These are phyloP conservation scores for Apostichopus japonicus DNA, from an alignment of 35 echinoderm and acorn worm genomes.

Conservation along the genomic window DNA sequence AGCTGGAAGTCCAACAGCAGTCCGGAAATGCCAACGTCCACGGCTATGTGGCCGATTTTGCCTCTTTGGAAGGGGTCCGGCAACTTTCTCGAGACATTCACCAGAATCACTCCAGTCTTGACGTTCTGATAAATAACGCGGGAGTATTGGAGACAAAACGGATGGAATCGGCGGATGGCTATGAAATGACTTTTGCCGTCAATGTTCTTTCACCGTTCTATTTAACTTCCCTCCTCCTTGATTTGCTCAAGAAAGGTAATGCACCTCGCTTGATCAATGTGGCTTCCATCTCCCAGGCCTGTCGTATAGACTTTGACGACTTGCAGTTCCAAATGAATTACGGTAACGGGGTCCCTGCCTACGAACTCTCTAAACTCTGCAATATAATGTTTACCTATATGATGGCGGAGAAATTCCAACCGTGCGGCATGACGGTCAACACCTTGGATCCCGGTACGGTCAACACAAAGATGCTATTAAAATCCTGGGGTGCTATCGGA, in stretches of 20 bases:
- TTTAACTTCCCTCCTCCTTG: conserved; percentile 77
- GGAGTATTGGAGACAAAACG: conserved; percentile 67
- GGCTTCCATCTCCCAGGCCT: conserved; percentile 79
- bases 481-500: conserved; percentile 63
- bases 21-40: conserved; percentile 75
- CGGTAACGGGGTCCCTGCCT: conserved; percentile 64
- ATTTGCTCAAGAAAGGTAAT: conserved; percentile 76
- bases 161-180: conserved; percentile 72
- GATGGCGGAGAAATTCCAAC: conserved; percentile 69
- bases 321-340: conserved; percentile 64
- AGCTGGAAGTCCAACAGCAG: conserved; percentile 67
- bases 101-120: conserved; percentile 55
- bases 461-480: conserved; percentile 80
- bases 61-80: conserved; percentile 65
- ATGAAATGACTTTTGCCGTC: conserved; percentile 93
- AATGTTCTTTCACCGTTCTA: conserved; percentile 93
- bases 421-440: conserved; percentile 78
- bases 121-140: conserved; percentile 96
- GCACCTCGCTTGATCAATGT: conserved; percentile 83
- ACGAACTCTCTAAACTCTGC: conserved; percentile 81
- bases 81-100: conserved; percentile 83
- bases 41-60: conserved; percentile 75
- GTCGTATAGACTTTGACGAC: conserved; percentile 57
- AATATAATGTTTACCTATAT: conserved; percentile 79
- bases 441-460: conserved; percentile 90